Base-by-base conservation (phyloP, 2,797 vertebrate genomes). In the Anomalospiza imberbis region DNA sequence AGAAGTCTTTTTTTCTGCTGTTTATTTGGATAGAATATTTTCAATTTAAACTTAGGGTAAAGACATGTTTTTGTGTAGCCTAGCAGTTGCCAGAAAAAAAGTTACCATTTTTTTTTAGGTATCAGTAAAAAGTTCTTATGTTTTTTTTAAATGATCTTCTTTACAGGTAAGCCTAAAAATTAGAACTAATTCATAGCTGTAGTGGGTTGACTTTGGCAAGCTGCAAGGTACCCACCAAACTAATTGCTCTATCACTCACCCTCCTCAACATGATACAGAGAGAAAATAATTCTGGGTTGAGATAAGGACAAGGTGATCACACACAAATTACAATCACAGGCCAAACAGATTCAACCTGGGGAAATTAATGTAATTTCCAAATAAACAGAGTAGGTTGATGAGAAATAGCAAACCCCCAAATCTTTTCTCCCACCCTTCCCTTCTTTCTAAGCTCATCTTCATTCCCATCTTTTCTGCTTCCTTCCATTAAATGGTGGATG, bases 331-430 rank as follows among this genome's bases (percentile, higher is more conserved):
- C 26, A 28, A 20, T 63, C 45, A 34, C 2, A 8, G 9, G 26
- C 20, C 11, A 83, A 76, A 48, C 8, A 58, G 44, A 42, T 40
- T 72, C 0, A 0, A 1, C 9, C 44, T 67, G 6, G 9, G 40
- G 19, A 83, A 72, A 76, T 34, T 20, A 54, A 28, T 63, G 51
- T 40, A 45, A 67, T 34, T 88, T 54, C 8, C 16, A 40, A 28
- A 55, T 38, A 77, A 42, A 22, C 13, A 61, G 13, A 77, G 24
- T 25, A 73, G 13, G 17, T 55, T 32, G 36, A 60, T 65, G 20
- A 88, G 42, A 79, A 87, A 73, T 32, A 65, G 42, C 4, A 79
- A 58, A 31, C 18, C 2, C 1, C 4, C 13, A 42, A 16, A 21
- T 26, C 13, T 81, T 73, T 81, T 19, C 19, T 17, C 9, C 3